Evolutionary conservation across 1,140 invertebrate species (phyloP).

Genomic region (Aphis gossypii): DNA sequence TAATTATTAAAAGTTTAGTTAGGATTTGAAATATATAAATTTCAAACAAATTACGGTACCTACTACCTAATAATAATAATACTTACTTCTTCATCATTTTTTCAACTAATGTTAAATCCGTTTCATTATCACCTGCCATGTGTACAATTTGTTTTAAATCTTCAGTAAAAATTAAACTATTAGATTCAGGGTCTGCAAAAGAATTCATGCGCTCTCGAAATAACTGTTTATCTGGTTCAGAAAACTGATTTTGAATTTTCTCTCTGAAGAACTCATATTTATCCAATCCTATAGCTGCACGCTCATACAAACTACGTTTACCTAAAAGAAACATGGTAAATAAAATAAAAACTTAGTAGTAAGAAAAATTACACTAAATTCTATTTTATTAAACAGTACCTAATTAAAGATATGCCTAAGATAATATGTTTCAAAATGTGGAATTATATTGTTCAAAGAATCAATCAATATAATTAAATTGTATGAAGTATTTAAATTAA

Average conservation of each 20-base stretch:
- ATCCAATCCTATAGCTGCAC: constrained; percentile 37
- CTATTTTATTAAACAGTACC: not conserved
- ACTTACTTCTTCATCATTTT: constrained; percentile 74
- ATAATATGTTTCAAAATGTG: not conserved
- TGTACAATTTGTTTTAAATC: constrained; percentile 84
- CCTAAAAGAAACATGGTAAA: constrained; percentile 13
- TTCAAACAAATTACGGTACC: not conserved
- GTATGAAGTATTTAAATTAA: not conserved
- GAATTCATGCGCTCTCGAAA: constrained; percentile 67
- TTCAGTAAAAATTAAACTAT: constrained; percentile 81
- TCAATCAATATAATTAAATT: not conserved
- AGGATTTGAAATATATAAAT: not conserved
- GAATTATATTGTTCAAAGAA: not conserved
- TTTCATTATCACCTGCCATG: constrained; percentile 68
- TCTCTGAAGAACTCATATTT: constrained; percentile 42
- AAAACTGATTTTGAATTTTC: constrained; percentile 25
- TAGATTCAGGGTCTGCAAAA: constrained; percentile 66
- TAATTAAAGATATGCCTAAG: not conserved
- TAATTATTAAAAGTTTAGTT: constrained; percentile 54
- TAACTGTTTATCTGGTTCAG: constrained; percentile 64
- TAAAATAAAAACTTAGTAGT: not conserved
- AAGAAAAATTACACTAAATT: not conserved
- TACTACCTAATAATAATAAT: no score
- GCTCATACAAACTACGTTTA: constrained; percentile 45
- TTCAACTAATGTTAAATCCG: constrained; percentile 72